Percentiles rank a stretch among this genome's conserved stretches.
phyloP scores from a whole-genome alignment of 35 echinoderm and acorn worm genomes.

The Hemicentrotus pulcherrimus region DNA sequence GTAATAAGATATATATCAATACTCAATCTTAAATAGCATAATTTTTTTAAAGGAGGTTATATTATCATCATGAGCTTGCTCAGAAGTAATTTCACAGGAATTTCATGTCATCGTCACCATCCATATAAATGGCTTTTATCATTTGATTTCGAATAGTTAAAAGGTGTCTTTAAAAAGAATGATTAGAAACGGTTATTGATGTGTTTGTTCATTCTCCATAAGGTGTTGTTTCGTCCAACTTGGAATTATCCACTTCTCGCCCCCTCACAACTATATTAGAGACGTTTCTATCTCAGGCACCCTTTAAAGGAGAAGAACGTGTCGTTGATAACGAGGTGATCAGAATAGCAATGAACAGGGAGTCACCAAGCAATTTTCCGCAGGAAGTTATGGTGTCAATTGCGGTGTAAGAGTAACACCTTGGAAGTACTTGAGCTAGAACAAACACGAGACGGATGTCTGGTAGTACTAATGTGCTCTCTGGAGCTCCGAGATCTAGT shows the following conservation, averaged over 20 bases:
- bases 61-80: no score
- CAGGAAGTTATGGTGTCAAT: constrained; percentile 1
- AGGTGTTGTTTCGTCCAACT: no score
- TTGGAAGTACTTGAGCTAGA: neutral
- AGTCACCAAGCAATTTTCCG: neutral
- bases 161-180: no score
- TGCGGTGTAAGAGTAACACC: neutral
- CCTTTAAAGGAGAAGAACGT: neutral
- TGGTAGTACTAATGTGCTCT: neutral
- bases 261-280: neutral
- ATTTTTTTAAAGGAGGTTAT: no score
- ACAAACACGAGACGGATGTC: neutral
- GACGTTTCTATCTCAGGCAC: neutral
- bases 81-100: no score
- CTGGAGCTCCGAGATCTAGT: neutral
- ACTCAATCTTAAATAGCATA: no score
- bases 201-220: no score
- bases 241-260: neutral
- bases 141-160: no score
- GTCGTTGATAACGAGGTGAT: neutral
- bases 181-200: no score
- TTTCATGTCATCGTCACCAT: no score
- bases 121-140: no score
- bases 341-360: neutral
- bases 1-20: no score